Conservation (phyloP, 1,140 invertebrate species). For the Saxidomus purpurata region DNA sequence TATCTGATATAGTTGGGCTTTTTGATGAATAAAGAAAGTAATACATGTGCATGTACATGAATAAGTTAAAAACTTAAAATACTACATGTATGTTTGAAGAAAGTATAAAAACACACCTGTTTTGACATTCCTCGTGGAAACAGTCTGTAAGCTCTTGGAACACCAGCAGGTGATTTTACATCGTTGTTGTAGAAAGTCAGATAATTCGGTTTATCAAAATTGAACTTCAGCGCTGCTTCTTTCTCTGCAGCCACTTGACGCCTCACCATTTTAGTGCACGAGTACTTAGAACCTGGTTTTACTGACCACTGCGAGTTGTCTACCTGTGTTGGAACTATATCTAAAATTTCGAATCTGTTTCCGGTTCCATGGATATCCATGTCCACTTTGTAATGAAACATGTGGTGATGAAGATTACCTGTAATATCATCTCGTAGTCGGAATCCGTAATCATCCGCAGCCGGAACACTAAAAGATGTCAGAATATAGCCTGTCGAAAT, state of each 20-base stretch:
- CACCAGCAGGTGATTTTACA: conserved; percentile 65
- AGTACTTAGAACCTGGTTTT: conserved; percentile 13
- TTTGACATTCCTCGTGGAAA: conserved; percentile 69
- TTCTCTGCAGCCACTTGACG: conserved; percentile 70
- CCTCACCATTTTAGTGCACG: conserved; percentile 40
- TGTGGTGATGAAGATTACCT: conserved; percentile 80
- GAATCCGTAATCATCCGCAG: conserved; percentile 73
- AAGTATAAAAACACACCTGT: conserved; percentile 25
- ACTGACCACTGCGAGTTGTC: conserved; percentile 39
- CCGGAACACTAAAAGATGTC: conserved; percentile 54
- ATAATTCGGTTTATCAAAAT: conserved; percentile 78
- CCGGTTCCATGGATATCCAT: conserved; percentile 74
- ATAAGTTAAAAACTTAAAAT: no score
- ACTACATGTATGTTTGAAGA: no score
- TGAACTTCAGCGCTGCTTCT: conserved; percentile 72
- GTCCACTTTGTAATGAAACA: conserved; percentile 80
- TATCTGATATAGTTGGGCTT: no score
- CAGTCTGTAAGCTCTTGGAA: conserved; percentile 67
- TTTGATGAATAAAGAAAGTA: no score
- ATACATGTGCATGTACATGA: no score
- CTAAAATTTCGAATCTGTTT: conserved; percentile 79
- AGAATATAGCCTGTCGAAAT: conserved; percentile 76
- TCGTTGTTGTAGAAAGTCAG: conserved; percentile 78
- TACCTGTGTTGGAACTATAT: conserved; percentile 65
- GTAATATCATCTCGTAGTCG: conserved; percentile 64